Conservation (phyloP, 2,113 vertebrate species). For the Dolichotis patagonum region DNA sequence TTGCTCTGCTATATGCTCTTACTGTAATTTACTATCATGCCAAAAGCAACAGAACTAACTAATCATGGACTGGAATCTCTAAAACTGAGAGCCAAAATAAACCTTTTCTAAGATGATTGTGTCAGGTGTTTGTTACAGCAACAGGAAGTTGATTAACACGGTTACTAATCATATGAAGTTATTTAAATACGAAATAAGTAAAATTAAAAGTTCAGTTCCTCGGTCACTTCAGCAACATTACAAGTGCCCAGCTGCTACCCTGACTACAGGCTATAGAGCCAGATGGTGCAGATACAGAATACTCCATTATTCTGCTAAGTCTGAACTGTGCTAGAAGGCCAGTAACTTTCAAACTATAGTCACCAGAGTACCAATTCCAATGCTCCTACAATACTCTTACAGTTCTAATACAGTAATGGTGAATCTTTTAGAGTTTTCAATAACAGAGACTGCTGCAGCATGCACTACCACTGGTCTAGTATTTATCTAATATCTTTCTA, state of each 20-base stretch:
- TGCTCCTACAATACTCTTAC: not conserved
- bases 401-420: not conserved
- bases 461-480: not conserved
- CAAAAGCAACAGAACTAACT: not conserved
- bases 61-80: not conserved
- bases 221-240: not conserved
- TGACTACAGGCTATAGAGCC: not conserved
- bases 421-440: not conserved
- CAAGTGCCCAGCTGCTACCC: not conserved
- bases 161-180: not conserved
- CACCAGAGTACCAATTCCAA: not conserved
- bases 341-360: not conserved
- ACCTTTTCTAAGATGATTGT: not conserved
- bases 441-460: not conserved
- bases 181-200: slow-evolving; percentile 42
- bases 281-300: not conserved
- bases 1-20: not conserved
- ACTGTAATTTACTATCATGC: not conserved
- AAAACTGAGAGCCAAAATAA: not conserved
- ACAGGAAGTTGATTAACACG: not conserved
- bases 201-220: slow-evolving; percentile 24
- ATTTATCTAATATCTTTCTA: not conserved
- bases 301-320: not conserved
- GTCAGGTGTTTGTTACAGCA: not conserved
- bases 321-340: not conserved